Conservation (phyloP, 2,113 vertebrate species). For the Orthonyx spaldingii region DNA sequence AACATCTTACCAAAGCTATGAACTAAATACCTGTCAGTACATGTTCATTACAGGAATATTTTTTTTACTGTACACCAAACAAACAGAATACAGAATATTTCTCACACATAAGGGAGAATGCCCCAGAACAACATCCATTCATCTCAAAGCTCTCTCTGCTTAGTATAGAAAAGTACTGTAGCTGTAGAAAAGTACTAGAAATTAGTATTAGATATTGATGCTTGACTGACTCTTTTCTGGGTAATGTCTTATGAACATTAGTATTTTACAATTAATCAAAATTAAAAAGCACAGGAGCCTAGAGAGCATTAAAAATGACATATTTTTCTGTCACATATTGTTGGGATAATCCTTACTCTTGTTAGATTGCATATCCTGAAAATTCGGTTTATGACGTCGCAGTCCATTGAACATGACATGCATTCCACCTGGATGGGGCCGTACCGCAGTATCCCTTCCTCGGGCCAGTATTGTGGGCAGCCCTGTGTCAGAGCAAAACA, state of each 20-base stretch:
- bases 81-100: neutral
- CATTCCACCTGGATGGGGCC: slow-evolving; percentile 97
- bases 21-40: neutral
- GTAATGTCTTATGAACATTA: neutral
- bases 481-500: slow-evolving; percentile 75
- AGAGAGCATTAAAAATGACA: neutral
- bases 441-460: slow-evolving; percentile 92
- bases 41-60: neutral
- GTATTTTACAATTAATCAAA: neutral
- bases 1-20: neutral
- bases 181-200: neutral
- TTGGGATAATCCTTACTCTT: slow-evolving; percentile 75
- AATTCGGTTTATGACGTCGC: slow-evolving; percentile 92
- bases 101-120: neutral
- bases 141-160: neutral
- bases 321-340: neutral
- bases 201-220: neutral
- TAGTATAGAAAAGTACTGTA: neutral
- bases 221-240: neutral
- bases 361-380: slow-evolving; percentile 99
- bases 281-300: neutral
- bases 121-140: neutral
- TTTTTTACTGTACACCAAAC: neutral
- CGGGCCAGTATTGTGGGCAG: slow-evolving; percentile 98
- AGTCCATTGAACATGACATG: slow-evolving; percentile 98